Percentiles rank a stretch among this genome's conserved stretches.
Evolutionary conservation across 2,113 vertebrate genomes (phyloP).

Genomic region (Pterocles burchelli): DNA sequence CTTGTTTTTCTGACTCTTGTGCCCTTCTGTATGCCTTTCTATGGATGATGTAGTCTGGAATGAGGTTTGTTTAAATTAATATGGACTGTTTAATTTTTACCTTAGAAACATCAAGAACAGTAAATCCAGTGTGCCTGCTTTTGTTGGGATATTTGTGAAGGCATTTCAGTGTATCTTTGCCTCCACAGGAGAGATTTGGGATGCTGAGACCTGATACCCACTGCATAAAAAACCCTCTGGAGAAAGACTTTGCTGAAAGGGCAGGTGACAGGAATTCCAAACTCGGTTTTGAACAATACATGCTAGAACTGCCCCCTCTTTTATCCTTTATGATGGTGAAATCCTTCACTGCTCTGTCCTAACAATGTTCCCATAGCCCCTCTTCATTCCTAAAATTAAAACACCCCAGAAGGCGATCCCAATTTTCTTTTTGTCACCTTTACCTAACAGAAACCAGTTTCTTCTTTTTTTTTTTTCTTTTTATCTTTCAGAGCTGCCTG

Average conservation of each 20-base stretch:
- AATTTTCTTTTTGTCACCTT: neutral
- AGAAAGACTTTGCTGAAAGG: neutral
- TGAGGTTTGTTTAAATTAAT: slow-evolving; percentile 40
- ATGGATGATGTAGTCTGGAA: neutral
- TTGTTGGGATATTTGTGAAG: neutral
- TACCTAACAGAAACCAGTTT: neutral
- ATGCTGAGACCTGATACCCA: neutral
- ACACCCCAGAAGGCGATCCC: neutral
- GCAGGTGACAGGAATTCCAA: neutral
- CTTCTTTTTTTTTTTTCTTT: neutral
- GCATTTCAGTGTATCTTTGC: neutral
- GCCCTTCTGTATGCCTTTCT: neutral
- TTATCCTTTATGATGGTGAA: neutral
- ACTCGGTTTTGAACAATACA: rapidly evolving
- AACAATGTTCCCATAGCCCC: neutral
- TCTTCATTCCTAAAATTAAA: neutral
- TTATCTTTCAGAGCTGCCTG: neutral
- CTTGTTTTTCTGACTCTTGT: neutral
- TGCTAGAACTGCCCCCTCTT: neutral
- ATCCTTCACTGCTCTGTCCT: neutral
- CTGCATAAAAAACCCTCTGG: neutral
- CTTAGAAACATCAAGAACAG: slow-evolving; percentile 8
- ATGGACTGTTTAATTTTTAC: neutral
- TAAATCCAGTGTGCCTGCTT: neutral
- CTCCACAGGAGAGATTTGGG: neutral